A percentile compares a stretch with the other conserved stretches of the same genome.
Conservation (phyloP, 2,113 vertebrate species). For the Lagenorhynchus albirostris region DNA sequence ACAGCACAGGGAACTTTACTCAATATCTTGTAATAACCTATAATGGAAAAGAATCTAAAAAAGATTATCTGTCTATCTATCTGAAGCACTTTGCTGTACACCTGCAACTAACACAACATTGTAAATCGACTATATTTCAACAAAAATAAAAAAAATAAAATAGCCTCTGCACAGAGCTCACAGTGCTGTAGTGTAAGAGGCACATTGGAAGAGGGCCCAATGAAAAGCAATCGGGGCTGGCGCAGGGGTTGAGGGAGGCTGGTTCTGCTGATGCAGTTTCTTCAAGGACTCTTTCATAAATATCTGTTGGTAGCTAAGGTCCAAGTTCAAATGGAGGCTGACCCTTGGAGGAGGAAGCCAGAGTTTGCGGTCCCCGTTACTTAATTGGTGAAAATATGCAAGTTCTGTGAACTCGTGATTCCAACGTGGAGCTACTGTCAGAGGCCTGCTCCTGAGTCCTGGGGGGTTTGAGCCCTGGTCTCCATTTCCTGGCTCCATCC, state of each 20-base stretch:
- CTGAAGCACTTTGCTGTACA: background rate
- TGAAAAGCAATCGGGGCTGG: background rate
- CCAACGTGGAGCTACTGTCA: fast-evolving
- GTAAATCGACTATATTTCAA: background rate
- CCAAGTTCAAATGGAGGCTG: background rate
- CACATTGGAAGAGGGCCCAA: background rate
- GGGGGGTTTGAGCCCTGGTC: fast-evolving
- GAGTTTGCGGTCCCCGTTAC: background rate
- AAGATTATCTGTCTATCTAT: too few species aligned
- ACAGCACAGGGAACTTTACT: background rate
- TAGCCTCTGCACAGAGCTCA: background rate
- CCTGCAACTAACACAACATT: background rate
- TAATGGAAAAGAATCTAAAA: background rate
- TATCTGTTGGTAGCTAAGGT: background rate
- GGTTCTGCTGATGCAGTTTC: background rate
- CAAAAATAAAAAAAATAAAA: background rate
- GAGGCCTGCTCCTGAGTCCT: background rate
- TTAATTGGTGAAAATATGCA: background rate
- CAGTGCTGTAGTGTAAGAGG: background rate
- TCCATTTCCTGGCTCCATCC: background rate
- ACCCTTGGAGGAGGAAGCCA: background rate
- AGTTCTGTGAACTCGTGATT: background rate
- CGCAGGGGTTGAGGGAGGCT: fast-evolving
- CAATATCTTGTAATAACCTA: background rate
- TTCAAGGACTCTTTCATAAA: background rate